Evolutionary conservation across 2,113 vertebrate species (phyloP), one percentile per base, ranked within the genome.

Genomic region (Microcebus tavaratra): DNA sequence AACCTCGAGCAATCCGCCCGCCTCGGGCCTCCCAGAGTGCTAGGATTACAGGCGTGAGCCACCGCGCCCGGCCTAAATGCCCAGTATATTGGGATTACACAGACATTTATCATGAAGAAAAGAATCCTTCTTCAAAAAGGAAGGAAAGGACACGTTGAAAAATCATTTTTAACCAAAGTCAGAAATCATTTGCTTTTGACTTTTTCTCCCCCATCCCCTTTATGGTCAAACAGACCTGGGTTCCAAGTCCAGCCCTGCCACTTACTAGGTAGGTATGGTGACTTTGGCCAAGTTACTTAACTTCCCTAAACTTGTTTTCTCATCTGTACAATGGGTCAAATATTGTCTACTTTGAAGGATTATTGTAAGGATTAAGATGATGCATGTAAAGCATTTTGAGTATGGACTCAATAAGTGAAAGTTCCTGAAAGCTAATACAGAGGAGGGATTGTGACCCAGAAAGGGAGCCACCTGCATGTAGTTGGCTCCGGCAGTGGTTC

Each of bases 381-480:
- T 14, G 57, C 3, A 0, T 7, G 36, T 25, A 15, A 14, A 1
- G n/a, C 61, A 13, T 81, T 53, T 39, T 29, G 50, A 65, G 27
- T 31, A 6, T n/a, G 50, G 50, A 23, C 53, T 61, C 6, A 0
- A 0, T 36, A 9, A 39, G n/a, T 45, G 61, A 23, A 12, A 65
- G 61, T n/a, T 39, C 20, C 55, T 39, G 27, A 31, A 20, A 31
- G 72, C 11, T 4, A 14, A 20, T 7, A 25, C 25, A 6, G 63
- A n/a, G 59, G 81, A 67, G 85, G 65, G 42, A 9, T 9, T 6
- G 27, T 18, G 91, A 3, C n/a, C 65, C 31, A 4, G n/a, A 0
- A 3, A 10, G 20, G 67, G 25, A n/a, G 59, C 3, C 12, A 17
- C 68, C 36, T 39, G 59, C n/a, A 13, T 0, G 0, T 9, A 1